Evolutionary conservation across 2,888 invertebrate species (phyloP).

Genomic region (Andrena camellia): DNA sequence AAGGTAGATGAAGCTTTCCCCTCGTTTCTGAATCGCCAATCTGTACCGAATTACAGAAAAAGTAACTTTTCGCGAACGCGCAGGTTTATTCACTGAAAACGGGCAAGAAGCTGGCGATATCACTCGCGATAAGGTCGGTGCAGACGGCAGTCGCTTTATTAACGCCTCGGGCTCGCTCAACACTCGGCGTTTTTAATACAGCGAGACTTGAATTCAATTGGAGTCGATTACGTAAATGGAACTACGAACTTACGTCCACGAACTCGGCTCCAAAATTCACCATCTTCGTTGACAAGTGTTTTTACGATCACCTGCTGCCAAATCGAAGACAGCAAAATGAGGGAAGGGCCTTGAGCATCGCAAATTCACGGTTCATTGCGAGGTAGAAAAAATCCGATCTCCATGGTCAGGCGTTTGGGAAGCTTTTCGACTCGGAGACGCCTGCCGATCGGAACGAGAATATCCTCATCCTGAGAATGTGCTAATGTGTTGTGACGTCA

Average conservation of each 20-base stretch:
- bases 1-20: background rate
- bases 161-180: background rate
- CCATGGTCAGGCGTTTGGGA: background rate
- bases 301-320: no score
- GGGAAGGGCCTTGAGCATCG: no score
- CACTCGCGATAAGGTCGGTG: conserved; percentile 33
- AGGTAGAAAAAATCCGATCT: background rate
- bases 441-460: conserved; percentile 24
- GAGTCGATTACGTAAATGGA: background rate
- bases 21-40: background rate
- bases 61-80: background rate
- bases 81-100: background rate
- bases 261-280: background rate
- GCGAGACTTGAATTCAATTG: conserved; percentile 9
- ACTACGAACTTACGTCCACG: background rate
- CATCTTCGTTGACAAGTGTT: background rate
- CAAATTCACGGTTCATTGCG: no score
- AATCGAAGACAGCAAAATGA: no score
- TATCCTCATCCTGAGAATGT: conserved; percentile 58
- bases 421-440: background rate
- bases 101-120: conserved; percentile 2
- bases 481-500: conserved; percentile 72
- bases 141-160: background rate
- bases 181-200: background rate
- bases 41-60: background rate